Conservation (phyloP, 23 tunicate genomes). For the Oikopleura dioica region DNA sequence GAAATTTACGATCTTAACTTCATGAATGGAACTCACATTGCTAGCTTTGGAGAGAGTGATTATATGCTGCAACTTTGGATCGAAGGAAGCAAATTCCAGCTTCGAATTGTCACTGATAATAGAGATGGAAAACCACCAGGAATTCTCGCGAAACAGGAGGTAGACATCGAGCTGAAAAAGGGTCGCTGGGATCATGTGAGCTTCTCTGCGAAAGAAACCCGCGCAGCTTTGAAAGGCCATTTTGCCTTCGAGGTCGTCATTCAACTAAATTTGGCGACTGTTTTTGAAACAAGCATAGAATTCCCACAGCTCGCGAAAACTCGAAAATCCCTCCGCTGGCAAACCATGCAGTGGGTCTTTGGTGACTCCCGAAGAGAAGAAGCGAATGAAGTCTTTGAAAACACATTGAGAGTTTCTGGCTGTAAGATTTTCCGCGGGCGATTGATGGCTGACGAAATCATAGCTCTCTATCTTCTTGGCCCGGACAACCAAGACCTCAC, state of each 20-base stretch:
- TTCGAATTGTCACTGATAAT: neutral
- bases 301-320: neutral
- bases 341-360: neutral
- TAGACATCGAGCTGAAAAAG: neutral
- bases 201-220: neutral
- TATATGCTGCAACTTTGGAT: neutral
- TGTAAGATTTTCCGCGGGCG: neutral
- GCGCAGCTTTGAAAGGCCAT: neutral
- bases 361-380: neutral
- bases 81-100: neutral
- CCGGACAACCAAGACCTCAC: neutral
- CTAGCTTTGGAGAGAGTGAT: neutral
- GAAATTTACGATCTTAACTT: neutral
- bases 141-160: neutral
- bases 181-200: neutral
- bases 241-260: neutral
- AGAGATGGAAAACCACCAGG: neutral
- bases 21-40: neutral
- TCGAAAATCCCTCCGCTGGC: neutral
- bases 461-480: neutral
- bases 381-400: neutral
- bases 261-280: neutral
- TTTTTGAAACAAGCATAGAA: neutral
- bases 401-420: neutral
- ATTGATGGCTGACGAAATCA: neutral